Percentiles rank a stretch among this genome's conserved stretches.
These are phyloP conservation scores for Lordiphosa fenestrarum DNA, from an alignment of 2,888 invertebrate genomes.

Conservation along the genomic window DNA sequence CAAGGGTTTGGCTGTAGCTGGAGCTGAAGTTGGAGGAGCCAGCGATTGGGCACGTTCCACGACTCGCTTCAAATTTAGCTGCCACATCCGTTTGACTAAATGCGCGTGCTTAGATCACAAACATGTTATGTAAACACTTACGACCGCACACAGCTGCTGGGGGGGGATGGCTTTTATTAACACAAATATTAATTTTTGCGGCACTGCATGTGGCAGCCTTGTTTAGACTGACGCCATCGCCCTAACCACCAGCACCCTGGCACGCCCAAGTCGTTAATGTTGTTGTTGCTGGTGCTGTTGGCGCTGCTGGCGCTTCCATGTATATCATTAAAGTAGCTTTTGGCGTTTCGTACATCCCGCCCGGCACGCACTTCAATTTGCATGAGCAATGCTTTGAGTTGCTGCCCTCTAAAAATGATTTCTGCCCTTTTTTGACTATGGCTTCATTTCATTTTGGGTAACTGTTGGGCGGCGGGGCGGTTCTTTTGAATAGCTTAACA, in stretches of 20 bases:
- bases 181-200: conserved; percentile 74
- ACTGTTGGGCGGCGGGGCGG: not conserved
- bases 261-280: conserved; percentile 36
- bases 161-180: conserved; percentile 58
- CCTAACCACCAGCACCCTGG: conserved; percentile 10
- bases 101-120: conserved; percentile 63
- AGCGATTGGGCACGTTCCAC: conserved; percentile 59
- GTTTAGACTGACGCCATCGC: conserved; percentile 68
- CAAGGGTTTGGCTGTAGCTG: conserved; percentile 44
- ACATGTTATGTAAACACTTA: conserved; percentile 70
- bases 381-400: conserved; percentile 63
- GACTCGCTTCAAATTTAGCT: conserved; percentile 35
- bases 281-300: conserved; percentile 42
- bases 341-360: conserved; percentile 25
- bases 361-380: conserved; percentile 61
- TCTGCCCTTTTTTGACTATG: conserved; percentile 40
- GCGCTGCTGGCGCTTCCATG: conserved; percentile 21
- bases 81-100: conserved; percentile 48
- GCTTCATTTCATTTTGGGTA: conserved; percentile 50
- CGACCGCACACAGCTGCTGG: conserved; percentile 61
- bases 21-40: conserved; percentile 2
- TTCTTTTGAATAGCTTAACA: conserved; percentile 51
- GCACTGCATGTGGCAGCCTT: conserved; percentile 69
- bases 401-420: conserved; percentile 38
- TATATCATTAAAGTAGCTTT: conserved; percentile 63